Conservation (phyloP, 2,888 invertebrate genomes). For the Bhutanitis thaidina region DNA sequence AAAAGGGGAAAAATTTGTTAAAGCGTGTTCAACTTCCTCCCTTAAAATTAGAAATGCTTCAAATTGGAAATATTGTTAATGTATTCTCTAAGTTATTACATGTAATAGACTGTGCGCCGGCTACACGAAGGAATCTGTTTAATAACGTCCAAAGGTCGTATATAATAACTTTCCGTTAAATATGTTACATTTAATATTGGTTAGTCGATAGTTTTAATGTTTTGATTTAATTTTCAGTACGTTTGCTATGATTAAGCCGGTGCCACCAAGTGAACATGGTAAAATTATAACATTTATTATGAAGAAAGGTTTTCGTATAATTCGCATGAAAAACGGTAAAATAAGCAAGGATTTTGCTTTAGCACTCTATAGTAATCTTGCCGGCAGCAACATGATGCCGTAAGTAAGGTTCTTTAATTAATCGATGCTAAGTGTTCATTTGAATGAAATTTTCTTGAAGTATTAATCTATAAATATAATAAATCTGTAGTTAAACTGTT, state of each 20-base stretch:
- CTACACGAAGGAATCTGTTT: slow-evolving; percentile 81
- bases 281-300: slow-evolving; percentile 86
- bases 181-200: too few relatives aligned
- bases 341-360: slow-evolving; percentile 84
- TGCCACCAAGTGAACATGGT: slow-evolving; percentile 84
- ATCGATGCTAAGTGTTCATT: too few relatives aligned
- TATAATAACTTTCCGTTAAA: neutral
- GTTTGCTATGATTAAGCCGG: slow-evolving; percentile 89
- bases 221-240: slow-evolving; percentile 73
- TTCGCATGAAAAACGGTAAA: slow-evolving; percentile 86
- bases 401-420: slow-evolving; percentile 47
- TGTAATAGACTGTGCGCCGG: slow-evolving; percentile 85
- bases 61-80: slow-evolving; percentile 85
- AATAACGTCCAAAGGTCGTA: slow-evolving; percentile 81
- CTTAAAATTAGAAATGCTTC: slow-evolving; percentile 83
- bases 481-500: too few relatives aligned
- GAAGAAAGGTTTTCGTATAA: slow-evolving; percentile 82
- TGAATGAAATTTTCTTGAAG: too few relatives aligned
- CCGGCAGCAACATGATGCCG: slow-evolving; percentile 81
- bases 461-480: too few relatives aligned
- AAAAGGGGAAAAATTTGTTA: slow-evolving; percentile 80
- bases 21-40: slow-evolving; percentile 83
- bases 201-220: too few relatives aligned
- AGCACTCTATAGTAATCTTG: slow-evolving; percentile 80
- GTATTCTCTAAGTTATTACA: slow-evolving; percentile 86